phyloP scores from a whole-genome alignment of 1,140 invertebrate species.

The Cepaea nemoralis region DNA sequence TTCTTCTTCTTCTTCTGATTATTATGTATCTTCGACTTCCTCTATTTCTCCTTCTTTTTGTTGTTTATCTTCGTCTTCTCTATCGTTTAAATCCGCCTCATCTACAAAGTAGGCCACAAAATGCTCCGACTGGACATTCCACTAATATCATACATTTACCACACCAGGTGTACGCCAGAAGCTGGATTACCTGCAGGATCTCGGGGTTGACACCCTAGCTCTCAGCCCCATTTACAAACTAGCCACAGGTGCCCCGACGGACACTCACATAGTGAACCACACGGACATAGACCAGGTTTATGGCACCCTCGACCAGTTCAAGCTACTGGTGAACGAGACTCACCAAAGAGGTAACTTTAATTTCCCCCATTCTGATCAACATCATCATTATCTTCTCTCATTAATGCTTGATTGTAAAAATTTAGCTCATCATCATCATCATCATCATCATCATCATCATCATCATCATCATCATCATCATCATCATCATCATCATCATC shows the following conservation, averaged over 20 bases:
- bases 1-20: too few species aligned
- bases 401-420: too few species aligned
- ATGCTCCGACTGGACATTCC: too few species aligned
- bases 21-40: neutral
- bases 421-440: too few species aligned
- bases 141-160: too few species aligned
- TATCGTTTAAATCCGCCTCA: neutral
- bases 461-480: too few species aligned
- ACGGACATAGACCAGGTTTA: constrained; percentile 79
- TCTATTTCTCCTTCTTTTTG: neutral
- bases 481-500: too few species aligned
- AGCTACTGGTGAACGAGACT: constrained; percentile 73
- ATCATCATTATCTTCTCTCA: neutral
- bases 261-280: constrained; percentile 82
- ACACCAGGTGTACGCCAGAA: constrained; percentile 48
- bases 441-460: too few species aligned
- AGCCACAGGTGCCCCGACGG: constrained; percentile 77
- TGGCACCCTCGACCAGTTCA: constrained; percentile 82
- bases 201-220: constrained; percentile 80
- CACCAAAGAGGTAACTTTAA: constrained; percentile 47
- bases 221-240: constrained; percentile 79
- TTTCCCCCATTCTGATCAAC: too few species aligned
- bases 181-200: constrained; percentile 77
- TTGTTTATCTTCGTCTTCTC: neutral
- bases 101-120: too few species aligned